A percentile compares a stretch with the other conserved stretches of the same genome.
These are phyloP conservation scores for Parnassius orleans DNA, from an alignment of 2,888 invertebrate species.

Conservation along the genomic window DNA sequence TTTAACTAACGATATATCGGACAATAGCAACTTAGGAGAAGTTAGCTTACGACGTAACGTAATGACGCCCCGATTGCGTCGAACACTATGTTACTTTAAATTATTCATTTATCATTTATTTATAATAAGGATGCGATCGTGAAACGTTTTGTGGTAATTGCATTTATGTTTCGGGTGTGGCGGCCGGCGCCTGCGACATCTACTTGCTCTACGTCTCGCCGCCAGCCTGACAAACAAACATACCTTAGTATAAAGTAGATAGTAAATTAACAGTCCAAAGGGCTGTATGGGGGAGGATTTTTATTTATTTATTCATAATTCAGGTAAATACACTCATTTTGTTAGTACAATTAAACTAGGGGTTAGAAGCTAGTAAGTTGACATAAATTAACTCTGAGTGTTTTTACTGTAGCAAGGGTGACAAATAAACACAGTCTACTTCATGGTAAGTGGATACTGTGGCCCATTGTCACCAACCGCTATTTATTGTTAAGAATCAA, in stretches of 20 bases:
- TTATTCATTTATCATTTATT: slow-evolving; percentile 44
- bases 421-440: too few species aligned
- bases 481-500: too few species aligned
- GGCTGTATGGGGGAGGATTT: too few species aligned
- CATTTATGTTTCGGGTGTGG: slow-evolving; percentile 55
- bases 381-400: too few species aligned
- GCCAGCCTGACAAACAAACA: slow-evolving; percentile 52
- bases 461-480: too few species aligned
- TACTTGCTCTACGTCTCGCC: slow-evolving; percentile 48
- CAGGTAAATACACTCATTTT: too few species aligned
- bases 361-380: too few species aligned
- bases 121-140: slow-evolving; percentile 61
- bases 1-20: slow-evolving; percentile 55
- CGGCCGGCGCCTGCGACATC: slow-evolving; percentile 50
- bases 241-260: not conserved
- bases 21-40: slow-evolving; percentile 67
- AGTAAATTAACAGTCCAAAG: too few species aligned
- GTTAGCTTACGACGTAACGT: slow-evolving; percentile 55
- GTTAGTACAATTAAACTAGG: too few species aligned
- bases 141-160: slow-evolving; percentile 68
- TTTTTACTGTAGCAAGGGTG: too few species aligned
- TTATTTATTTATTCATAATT: too few species aligned
- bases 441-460: too few species aligned
- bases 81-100: slow-evolving; percentile 36
- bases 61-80: slow-evolving; percentile 32